Conservation (phyloP, 2,797 vertebrate species). For the Novumbra hubbsi region DNA sequence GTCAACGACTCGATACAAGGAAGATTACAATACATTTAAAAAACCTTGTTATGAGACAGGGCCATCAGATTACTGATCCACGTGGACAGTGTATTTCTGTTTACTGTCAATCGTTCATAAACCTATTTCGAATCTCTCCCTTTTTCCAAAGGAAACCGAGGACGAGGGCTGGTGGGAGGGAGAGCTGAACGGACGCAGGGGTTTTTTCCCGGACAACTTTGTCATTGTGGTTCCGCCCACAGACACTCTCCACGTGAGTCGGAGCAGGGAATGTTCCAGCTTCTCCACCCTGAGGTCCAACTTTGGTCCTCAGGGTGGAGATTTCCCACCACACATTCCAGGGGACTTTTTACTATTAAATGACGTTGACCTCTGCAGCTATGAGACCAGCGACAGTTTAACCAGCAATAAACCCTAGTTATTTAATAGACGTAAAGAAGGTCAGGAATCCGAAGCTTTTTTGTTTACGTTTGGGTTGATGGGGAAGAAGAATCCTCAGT, state of each 20-base stretch:
- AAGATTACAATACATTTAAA: no score
- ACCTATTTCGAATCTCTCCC: conserved; percentile 50
- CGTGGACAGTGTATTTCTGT: conserved; percentile 7
- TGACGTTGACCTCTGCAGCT: not conserved
- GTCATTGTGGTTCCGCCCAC: conserved; percentile 78
- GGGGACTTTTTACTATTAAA: not conserved
- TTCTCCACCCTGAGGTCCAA: no score
- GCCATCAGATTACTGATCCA: conserved; percentile 36
- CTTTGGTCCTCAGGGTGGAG: not conserved
- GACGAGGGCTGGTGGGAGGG: conserved; percentile 93
- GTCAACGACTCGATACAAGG: no score
- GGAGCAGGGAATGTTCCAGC: conserved; percentile 2
- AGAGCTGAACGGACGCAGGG: conserved; percentile 76
- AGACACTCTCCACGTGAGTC: conserved; percentile 68
- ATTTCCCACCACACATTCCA: not conserved
- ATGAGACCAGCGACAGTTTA: conserved; percentile 34
- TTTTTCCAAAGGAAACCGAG: conserved; percentile 71
- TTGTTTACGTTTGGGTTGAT: conserved; percentile 6
- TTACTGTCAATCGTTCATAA: conserved; percentile 40
- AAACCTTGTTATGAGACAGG: no score
- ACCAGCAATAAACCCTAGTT: conserved; percentile 21
- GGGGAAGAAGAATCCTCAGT: conserved; percentile 5
- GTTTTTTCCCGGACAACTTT: conserved; percentile 87
- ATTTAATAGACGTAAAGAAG: conserved; percentile 11
- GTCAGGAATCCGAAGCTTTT: not conserved